These are phyloP conservation scores for Dermatophagoides farinae DNA, from an alignment of 1,140 invertebrate species.

Conservation along the genomic window DNA sequence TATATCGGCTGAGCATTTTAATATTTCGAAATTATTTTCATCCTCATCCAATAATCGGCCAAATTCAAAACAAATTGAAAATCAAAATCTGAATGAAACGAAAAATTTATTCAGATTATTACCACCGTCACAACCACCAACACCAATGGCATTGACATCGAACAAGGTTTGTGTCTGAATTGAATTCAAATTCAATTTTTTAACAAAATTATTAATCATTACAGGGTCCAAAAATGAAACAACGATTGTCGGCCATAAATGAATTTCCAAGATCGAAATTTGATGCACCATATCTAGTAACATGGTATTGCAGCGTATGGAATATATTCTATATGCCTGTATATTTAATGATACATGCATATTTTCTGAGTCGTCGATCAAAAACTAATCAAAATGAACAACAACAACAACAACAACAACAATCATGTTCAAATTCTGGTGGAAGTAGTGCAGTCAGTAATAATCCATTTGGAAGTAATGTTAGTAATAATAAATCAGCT, in stretches of 20 bases:
- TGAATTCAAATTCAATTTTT: too few relatives aligned
- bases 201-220: too few relatives aligned
- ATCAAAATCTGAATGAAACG: too few relatives aligned
- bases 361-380: slow-evolving; percentile 14
- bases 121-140: not conserved
- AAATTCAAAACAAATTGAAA: too few relatives aligned
- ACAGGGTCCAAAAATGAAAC: too few relatives aligned
- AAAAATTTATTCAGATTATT: too few relatives aligned
- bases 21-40: not conserved
- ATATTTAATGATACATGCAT: slow-evolving; percentile 48
- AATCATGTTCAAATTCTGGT: not conserved
- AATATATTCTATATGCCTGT: slow-evolving; percentile 72
- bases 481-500: not conserved
- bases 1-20: not conserved
- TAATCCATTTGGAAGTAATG: not conserved
- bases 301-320: slow-evolving; percentile 86
- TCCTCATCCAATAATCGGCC: not conserved
- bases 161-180: too few relatives aligned
- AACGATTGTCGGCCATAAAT: not conserved
- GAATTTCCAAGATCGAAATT: not conserved
- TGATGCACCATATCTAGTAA: slow-evolving; percentile 36
- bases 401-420: not conserved
- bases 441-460: slow-evolving; percentile 1
- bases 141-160: not conserved
- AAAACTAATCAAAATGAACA: not conserved